Evolutionary conservation across 2,113 vertebrate genomes (phyloP).

Genomic region (Callocephalon fimbriatum): DNA sequence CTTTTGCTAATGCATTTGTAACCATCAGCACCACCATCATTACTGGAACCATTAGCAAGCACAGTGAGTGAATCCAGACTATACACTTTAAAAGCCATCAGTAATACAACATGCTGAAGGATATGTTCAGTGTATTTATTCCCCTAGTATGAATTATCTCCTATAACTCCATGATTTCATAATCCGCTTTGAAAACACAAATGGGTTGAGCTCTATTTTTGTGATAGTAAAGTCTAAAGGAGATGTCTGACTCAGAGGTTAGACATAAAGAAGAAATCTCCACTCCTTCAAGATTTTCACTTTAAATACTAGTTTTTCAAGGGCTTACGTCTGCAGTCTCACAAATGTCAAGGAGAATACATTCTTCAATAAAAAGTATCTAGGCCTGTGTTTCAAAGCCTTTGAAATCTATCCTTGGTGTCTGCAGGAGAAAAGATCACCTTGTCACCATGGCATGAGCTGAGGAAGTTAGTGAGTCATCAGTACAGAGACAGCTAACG

Average conservation of each 20-base stretch:
- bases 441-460: neutral
- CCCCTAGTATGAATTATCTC: neutral
- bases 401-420: neutral
- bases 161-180: neutral
- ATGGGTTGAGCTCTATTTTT: neutral
- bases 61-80: neutral
- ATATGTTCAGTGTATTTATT: neutral
- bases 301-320: neutral
- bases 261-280: neutral
- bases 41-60: neutral
- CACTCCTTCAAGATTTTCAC: neutral
- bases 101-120: neutral
- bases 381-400: neutral
- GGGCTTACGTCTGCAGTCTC: neutral
- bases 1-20: neutral
- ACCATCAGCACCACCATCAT: neutral
- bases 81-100: neutral
- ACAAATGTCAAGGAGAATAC: neutral
- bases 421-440: neutral
- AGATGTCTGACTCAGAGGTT: neutral
- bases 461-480: constrained; percentile 20
- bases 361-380: neutral
- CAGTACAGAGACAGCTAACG: neutral
- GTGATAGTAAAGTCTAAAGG: neutral
- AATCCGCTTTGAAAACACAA: neutral